Base-by-base conservation (phyloP, 1,140 invertebrate genomes). In the Apis cerana region DNA sequence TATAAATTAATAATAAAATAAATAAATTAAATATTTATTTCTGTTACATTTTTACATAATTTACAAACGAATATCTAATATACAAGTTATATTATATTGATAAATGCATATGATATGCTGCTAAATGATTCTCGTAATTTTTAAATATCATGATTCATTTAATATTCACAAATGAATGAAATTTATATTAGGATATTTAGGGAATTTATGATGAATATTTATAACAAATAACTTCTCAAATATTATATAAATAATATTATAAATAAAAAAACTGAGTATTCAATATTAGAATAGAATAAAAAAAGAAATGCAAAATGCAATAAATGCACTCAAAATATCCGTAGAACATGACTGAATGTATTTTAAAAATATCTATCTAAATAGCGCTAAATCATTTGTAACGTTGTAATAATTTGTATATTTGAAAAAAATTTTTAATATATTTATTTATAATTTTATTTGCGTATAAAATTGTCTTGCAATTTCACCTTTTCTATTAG, bases 41-140 rank as follows among this genome's bases (percentile, higher is more conserved):
- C 48, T 54, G 4, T 19, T 71, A 52, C n/a, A 80, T 71, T 81
- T 75, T 81, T 75, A 64, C 58, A 82, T 23, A 85, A 68, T 72
- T 85, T 70, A 71, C 75, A 84, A 9, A 78, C 58, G 23, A 33
- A 21, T 75, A 75, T 1, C 50, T 59, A 67, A 48, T 64, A 48
- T 71, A 2, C 70, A 76, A 12, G 59, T 84, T 3, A 9, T 48
- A 27, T 7, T 15, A 59, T 70, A 17, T 23, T 33, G 17, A 85
- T 84, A 80, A 74, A 43, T 69, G 13, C 5, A 52, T 27, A 11
- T 56, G 2, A 56, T 64, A 48, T 23, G 13, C 13, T 71, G 13
- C 52, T 52, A 69, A 54, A 61, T 72, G 33, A 76, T 2, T 59
- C 1, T 43, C 9, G 62, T 23, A 58, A 56, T 50, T 3, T 50